These are phyloP conservation scores for Lepidocolaptes lacrymiger DNA, from an alignment of 2,797 vertebrate species.

Conservation along the genomic window DNA sequence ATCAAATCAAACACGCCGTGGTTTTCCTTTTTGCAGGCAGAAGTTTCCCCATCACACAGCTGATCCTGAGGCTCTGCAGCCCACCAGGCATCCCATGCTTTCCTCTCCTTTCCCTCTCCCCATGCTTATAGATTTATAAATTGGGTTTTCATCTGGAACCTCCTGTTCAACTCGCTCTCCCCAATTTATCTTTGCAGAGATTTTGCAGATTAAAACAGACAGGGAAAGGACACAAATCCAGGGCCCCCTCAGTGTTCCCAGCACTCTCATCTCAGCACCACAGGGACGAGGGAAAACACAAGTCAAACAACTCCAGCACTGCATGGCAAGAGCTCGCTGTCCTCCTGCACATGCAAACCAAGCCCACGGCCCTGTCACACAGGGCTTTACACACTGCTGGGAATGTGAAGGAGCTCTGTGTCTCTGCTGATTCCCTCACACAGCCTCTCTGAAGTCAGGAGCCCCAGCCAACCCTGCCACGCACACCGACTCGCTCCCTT, in stretches of 20 bases:
- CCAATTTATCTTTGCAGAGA: background rate
- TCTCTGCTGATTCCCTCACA: background rate
- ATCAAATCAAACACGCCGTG: background rate
- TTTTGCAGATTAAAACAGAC: background rate
- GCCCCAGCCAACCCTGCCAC: constrained; percentile 21
- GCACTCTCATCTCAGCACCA: background rate
- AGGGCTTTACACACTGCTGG: background rate
- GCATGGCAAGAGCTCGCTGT: background rate
- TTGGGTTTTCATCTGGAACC: background rate
- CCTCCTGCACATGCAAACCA: background rate
- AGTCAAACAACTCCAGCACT: background rate
- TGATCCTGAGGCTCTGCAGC: background rate
- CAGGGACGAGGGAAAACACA: background rate
- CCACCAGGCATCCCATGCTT: background rate
- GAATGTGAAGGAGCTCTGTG: background rate
- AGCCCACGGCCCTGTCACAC: background rate
- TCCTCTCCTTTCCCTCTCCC: background rate
- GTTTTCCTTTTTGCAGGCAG: background rate
- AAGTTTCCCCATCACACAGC: background rate
- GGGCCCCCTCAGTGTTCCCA: background rate
- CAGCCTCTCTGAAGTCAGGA: background rate
- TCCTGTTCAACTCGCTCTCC: background rate
- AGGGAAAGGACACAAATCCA: background rate
- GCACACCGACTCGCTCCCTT: background rate
- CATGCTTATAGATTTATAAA: background rate